These are phyloP conservation scores for Macrobrachium rosenbergii DNA, from an alignment of 1,140 invertebrate genomes.

Conservation along the genomic window DNA sequence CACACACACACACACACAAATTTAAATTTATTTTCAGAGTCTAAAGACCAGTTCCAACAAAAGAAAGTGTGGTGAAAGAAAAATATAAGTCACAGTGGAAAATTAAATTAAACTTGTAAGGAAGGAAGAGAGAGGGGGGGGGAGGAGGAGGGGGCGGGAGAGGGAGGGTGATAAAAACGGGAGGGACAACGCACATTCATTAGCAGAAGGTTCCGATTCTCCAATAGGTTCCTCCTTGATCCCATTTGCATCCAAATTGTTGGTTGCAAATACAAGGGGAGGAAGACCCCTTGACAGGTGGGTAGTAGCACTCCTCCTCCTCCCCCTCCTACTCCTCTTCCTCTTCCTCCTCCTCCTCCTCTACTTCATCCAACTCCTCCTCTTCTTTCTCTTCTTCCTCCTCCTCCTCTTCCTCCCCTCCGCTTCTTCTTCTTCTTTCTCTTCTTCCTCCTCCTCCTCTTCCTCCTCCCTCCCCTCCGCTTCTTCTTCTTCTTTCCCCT, in stretches of 20 bases:
- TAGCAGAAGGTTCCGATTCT: neutral
- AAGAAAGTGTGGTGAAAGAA: neutral
- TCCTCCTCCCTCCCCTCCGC: too few species aligned
- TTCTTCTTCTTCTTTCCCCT: too few species aligned
- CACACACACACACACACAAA: neutral
- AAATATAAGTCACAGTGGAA: neutral
- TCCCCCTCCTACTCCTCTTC: too few species aligned
- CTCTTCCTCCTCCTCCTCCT: neutral
- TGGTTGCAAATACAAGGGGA: too few species aligned
- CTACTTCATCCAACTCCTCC: neutral
- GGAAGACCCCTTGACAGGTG: too few species aligned
- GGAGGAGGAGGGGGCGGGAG: conserved; percentile 16
- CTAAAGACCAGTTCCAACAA: neutral
- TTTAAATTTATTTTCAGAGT: neutral
- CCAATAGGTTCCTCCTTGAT: neutral
- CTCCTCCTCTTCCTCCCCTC: neutral
- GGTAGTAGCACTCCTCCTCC: too few species aligned
- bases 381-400: neutral
- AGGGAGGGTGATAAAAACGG: neutral
- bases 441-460: too few species aligned
- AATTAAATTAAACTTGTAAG: neutral
- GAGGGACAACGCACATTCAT: neutral
- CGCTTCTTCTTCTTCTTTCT: too few species aligned
- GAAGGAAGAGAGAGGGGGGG: neutral
- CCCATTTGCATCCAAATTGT: too few species aligned